Evolutionary conservation across 2,797 vertebrate genomes (phyloP).

Genomic region (Tenualosa ilisha): DNA sequence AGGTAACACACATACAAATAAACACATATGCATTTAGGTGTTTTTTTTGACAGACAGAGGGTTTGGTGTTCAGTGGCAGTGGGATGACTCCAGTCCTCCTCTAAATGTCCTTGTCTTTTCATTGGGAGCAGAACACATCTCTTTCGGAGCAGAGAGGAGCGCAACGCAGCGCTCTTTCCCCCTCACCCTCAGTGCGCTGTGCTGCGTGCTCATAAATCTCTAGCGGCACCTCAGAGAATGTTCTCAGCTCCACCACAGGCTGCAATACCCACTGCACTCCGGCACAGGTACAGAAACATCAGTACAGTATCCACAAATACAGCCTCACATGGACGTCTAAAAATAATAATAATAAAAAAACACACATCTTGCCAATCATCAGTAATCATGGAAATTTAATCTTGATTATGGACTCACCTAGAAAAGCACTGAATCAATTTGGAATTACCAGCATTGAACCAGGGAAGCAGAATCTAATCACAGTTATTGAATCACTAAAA

Average conservation of each 20-base stretch:
- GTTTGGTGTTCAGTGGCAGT: neutral
- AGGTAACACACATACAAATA: neutral
- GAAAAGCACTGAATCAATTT: neutral
- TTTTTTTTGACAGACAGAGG: slow-evolving; percentile 17
- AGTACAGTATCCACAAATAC: neutral
- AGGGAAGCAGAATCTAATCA: neutral
- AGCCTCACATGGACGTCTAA: neutral
- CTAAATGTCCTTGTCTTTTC: slow-evolving; percentile 4
- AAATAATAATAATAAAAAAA: neutral
- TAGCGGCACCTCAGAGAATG: neutral
- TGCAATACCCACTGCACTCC: neutral
- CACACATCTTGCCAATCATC: neutral
- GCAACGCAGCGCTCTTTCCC: neutral
- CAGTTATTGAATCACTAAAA: neutral
- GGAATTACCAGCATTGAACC: neutral
- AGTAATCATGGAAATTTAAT: neutral
- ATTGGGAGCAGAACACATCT: neutral
- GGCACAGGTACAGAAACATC: neutral
- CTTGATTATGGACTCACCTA: neutral
- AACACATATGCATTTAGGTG: neutral
- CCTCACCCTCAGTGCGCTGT: neutral
- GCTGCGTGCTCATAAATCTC: slow-evolving; percentile 6
- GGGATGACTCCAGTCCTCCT: neutral
- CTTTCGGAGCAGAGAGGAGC: neutral
- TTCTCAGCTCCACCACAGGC: neutral